phyloP scores from a whole-genome alignment of 2,113 vertebrate species.

The Nipponia nippon region DNA sequence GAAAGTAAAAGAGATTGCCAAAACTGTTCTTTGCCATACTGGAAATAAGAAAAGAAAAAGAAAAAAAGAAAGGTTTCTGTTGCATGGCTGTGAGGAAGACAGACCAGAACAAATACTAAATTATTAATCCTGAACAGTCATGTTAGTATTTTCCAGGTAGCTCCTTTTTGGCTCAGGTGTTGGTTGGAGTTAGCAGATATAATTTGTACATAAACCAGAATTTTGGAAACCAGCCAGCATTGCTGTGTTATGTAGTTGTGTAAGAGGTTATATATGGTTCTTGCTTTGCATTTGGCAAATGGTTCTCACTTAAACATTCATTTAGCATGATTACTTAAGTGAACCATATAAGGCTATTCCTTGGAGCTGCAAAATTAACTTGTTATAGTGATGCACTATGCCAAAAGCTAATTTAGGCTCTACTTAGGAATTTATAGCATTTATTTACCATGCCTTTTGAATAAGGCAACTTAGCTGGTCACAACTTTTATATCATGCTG shows the following conservation, averaged over 20 bases:
- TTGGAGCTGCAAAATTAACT: constrained; percentile 55
- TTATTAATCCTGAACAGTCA: neutral
- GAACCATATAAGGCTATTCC: constrained; percentile 65
- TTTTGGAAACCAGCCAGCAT: constrained; percentile 35
- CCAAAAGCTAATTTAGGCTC: constrained; percentile 54
- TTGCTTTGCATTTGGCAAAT: constrained; percentile 56
- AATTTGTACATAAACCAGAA: constrained; percentile 14
- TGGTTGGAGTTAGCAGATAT: neutral
- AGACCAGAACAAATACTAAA: neutral
- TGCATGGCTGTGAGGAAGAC: neutral
- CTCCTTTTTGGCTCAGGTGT: neutral
- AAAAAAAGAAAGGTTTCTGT: neutral
- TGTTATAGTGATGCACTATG: constrained; percentile 29
- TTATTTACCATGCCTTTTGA: constrained; percentile 48
- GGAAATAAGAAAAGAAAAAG: neutral
- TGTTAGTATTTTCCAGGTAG: constrained; percentile 36
- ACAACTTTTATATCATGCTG: neutral
- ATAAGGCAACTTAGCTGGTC: constrained; percentile 20
- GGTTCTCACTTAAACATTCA: constrained; percentile 56
- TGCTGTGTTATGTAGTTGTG: constrained; percentile 22
- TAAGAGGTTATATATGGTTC: constrained; percentile 64
- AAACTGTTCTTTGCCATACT: neutral
- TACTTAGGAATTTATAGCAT: constrained; percentile 45
- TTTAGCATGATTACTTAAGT: constrained; percentile 57
- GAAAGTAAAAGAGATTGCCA: neutral